Conservation (phyloP, 2,797 vertebrate species). For the Ispidina lecontei region DNA sequence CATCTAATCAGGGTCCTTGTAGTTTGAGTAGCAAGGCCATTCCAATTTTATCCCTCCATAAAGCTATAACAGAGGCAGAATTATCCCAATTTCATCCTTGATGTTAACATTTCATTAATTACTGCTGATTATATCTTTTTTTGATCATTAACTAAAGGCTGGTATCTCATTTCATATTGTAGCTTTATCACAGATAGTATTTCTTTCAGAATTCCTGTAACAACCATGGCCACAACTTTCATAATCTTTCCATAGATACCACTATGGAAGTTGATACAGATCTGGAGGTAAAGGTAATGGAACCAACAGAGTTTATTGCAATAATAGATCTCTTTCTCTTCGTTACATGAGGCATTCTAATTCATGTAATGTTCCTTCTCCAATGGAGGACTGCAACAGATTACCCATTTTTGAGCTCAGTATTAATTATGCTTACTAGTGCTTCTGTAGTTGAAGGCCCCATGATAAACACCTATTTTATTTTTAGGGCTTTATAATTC, state of each 20-base stretch:
- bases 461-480: slow-evolving; percentile 59
- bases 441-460: slow-evolving; percentile 46
- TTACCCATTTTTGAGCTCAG: not conserved
- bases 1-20: slow-evolving; percentile 10
- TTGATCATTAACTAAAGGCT: not conserved
- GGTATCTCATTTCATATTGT: not conserved
- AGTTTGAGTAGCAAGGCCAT: slow-evolving; percentile 40
- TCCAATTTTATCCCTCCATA: slow-evolving; percentile 15
- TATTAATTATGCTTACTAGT: slow-evolving; percentile 57
- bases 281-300: not conserved
- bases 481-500: slow-evolving; percentile 61
- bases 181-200: not conserved
- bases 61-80: not conserved
- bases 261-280: not conserved
- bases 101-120: not conserved
- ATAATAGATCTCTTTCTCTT: slow-evolving; percentile 24
- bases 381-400: not conserved
- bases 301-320: not conserved
- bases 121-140: not conserved
- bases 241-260: not conserved
- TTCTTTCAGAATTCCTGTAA: not conserved
- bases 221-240: not conserved
- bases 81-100: not conserved
- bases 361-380: not conserved
- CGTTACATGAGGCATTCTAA: not conserved